A percentile compares a stretch with the other conserved stretches of the same genome.
phyloP scores from a whole-genome alignment of 2,797 vertebrate species.

The Hypotaenidia philippensis region DNA sequence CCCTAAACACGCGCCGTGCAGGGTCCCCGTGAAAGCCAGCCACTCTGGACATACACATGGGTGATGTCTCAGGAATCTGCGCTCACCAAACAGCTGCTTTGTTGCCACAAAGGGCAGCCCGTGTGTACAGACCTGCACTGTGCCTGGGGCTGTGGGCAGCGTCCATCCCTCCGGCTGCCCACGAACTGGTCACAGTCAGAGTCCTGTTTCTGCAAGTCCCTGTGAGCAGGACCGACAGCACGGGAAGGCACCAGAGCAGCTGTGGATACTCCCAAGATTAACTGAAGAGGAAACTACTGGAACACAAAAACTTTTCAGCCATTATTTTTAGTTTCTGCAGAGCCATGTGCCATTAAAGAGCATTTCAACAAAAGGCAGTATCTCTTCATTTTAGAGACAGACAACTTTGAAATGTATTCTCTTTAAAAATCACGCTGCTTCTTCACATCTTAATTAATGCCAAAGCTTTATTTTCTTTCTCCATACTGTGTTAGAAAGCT shows the following conservation, averaged over 20 bases:
- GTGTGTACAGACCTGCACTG: fast-evolving
- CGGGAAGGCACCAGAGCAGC: neutral
- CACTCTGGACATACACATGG: fast-evolving
- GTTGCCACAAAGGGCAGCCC: neutral
- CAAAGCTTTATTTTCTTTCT: slow-evolving; percentile 76
- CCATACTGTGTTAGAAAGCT: slow-evolving; percentile 72
- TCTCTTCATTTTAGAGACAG: slow-evolving; percentile 66
- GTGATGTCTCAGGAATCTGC: fast-evolving
- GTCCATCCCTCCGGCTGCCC: neutral
- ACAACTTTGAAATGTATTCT: slow-evolving; percentile 75
- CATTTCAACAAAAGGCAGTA: slow-evolving; percentile 60
- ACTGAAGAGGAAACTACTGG: slow-evolving; percentile 58
- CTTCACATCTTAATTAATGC: slow-evolving; percentile 79
- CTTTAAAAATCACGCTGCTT: slow-evolving; percentile 70
- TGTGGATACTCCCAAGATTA: neutral
- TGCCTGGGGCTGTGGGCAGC: fast-evolving
- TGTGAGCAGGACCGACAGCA: neutral
- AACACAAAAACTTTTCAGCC: slow-evolving; percentile 45
- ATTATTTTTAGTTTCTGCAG: slow-evolving; percentile 62
- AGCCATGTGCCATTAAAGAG: slow-evolving; percentile 20
- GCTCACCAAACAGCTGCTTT: neutral
- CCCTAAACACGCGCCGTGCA: neutral
- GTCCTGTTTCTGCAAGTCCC: neutral
- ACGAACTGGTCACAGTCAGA: neutral
- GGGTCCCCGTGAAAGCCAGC: neutral